These are phyloP conservation scores for Propsilocerus akamusi DNA, from an alignment of 1,140 invertebrate species.

Conservation along the genomic window DNA sequence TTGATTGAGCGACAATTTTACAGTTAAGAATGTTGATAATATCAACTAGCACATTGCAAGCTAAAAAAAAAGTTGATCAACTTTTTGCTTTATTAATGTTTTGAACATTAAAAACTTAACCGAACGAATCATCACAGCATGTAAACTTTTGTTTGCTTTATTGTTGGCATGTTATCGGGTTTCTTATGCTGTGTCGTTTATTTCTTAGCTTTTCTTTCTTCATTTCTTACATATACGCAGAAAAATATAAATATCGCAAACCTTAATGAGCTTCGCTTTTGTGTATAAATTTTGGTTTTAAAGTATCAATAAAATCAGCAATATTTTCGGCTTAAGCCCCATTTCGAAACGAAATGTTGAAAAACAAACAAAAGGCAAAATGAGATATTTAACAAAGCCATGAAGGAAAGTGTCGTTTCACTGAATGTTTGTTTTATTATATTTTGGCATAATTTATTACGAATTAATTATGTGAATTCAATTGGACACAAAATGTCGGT, in stretches of 20 bases:
- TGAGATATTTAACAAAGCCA: background rate
- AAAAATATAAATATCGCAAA: background rate
- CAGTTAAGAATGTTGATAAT: too few species aligned
- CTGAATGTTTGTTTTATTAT: too few species aligned
- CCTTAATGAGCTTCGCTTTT: background rate
- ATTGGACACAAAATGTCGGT: too few species aligned
- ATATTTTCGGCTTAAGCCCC: background rate
- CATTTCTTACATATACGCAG: background rate
- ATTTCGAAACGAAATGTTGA: background rate
- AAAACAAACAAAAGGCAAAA: slow-evolving; percentile 2
- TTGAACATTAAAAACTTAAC: too few species aligned
- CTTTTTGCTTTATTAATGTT: too few species aligned
- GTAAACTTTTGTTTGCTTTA: too few species aligned
- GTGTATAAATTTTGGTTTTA: background rate
- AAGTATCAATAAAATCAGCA: slow-evolving; percentile 4
- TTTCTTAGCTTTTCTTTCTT: background rate
- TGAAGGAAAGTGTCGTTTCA: background rate
- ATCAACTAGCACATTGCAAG: too few species aligned
- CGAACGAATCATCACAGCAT: too few species aligned
- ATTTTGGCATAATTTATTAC: too few species aligned
- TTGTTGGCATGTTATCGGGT: background rate
- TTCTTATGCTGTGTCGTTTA: background rate
- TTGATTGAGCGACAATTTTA: too few species aligned
- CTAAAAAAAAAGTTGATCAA: too few species aligned
- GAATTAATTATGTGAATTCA: too few species aligned